These are phyloP conservation scores for Baryphthengus martii DNA, from an alignment of 2,113 vertebrate genomes.

Conservation along the genomic window DNA sequence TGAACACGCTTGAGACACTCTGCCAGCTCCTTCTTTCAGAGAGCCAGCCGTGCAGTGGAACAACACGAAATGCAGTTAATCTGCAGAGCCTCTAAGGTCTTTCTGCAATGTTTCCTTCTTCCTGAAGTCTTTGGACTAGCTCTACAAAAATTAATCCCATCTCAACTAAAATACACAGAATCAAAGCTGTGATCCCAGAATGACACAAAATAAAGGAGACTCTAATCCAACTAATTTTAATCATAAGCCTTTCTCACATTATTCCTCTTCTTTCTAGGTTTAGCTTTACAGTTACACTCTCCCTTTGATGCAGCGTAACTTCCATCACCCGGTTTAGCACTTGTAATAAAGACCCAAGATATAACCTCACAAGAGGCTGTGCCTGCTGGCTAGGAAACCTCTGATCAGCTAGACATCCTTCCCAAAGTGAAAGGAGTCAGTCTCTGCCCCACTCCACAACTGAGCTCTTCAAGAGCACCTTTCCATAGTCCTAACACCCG, in stretches of 20 bases:
- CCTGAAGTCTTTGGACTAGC: neutral
- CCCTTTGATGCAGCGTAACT: neutral
- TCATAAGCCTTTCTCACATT: neutral
- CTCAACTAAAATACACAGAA: neutral
- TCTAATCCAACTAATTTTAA: neutral
- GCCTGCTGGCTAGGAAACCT: neutral
- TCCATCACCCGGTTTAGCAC: neutral
- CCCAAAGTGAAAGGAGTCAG: neutral
- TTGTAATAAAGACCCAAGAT: neutral
- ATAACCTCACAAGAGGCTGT: neutral
- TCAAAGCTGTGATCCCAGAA: neutral
- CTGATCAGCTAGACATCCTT: neutral
- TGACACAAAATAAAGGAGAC: neutral
- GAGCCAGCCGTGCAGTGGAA: neutral
- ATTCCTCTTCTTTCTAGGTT: neutral
- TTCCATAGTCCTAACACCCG: neutral
- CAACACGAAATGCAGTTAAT: neutral
- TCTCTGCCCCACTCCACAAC: neutral
- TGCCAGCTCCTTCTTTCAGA: neutral
- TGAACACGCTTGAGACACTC: neutral
- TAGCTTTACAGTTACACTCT: neutral
- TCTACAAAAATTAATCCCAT: neutral
- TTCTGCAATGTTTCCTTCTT: neutral
- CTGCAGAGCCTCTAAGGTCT: neutral
- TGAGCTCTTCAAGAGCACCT: neutral